Conservation (phyloP, 2,113 vertebrate species). For the Calidris pugnax region DNA sequence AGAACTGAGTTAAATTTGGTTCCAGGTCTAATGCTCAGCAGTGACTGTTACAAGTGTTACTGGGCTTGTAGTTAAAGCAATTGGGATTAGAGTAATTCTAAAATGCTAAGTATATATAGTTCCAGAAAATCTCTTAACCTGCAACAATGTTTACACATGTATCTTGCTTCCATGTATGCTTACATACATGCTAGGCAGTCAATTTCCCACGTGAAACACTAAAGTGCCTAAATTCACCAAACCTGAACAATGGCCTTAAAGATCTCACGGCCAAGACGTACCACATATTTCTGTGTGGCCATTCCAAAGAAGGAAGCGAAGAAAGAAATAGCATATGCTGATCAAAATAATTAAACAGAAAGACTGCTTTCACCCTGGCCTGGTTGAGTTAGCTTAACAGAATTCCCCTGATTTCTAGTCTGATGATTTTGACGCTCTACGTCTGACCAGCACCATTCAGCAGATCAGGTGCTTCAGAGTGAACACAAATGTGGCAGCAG, state of each 20-base stretch:
- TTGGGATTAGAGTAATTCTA: neutral
- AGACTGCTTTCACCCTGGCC: neutral
- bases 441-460: neutral
- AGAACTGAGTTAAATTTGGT: neutral
- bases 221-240: neutral
- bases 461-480: neutral
- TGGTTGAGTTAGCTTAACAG: neutral
- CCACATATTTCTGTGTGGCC: neutral
- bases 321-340: neutral
- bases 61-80: neutral
- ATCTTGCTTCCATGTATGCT: neutral
- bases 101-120: neutral
- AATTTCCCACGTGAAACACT: neutral
- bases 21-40: neutral
- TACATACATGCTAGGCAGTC: neutral
- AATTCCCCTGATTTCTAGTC: neutral
- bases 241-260: neutral
- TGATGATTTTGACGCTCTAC: neutral
- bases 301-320: neutral
- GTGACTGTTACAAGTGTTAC: neutral
- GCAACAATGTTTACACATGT: neutral
- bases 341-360: neutral
- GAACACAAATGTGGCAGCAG: neutral
- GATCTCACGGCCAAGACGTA: neutral
- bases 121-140: neutral